Evolutionary conservation across 1,140 invertebrate genomes (phyloP), one percentile per base, ranked within the genome.

Genomic region (Trichonephila clavipes): DNA sequence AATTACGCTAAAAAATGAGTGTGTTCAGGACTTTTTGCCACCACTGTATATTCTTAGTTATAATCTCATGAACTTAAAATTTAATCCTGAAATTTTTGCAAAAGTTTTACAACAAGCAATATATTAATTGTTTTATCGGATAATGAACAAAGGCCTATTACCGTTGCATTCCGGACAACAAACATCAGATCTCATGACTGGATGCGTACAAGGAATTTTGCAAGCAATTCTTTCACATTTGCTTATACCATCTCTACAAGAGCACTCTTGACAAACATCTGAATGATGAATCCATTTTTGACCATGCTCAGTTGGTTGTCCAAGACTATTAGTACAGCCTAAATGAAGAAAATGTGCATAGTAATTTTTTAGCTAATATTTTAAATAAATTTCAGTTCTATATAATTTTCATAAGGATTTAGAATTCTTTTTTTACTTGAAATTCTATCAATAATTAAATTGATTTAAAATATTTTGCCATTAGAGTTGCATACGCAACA

Each of bases 151-250:
- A 83, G 58, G n/a, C 24, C 21, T 34, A 19, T 10, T 81, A 93
- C 94, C 94, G 19, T 85, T 94, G 59, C 94, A 94, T 83, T 94
- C 92, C 24, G 94, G 87, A 81, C 94, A 94, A 64, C 94, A 94
- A 61, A 61, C n/a, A 58, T 85, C 72, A 58, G 92, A 40, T 61
- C 66, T 88, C 64, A 61, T 92, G 6, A 94, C 88, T 21, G 94
- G 94, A 81, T 94, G 88, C 4, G 91, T 86, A 81, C 94, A 94
- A 5, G 82, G 44, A 24, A 88, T 81, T 69, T 93, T 83, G 24
- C 94, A 94, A 0, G 51, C 6, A 16, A 92, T 77, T 87, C 92
- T 89, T 28, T 90, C 88, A 40, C 94, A 94, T 90, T 87, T 83
- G 19, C 28, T 93, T 6, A 59, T 40, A 2, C 94, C 88, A 82